Evolutionary conservation across 2,113 vertebrate genomes (phyloP), one percentile per base, ranked within the genome.

Genomic region (Asarcornis scutulata): DNA sequence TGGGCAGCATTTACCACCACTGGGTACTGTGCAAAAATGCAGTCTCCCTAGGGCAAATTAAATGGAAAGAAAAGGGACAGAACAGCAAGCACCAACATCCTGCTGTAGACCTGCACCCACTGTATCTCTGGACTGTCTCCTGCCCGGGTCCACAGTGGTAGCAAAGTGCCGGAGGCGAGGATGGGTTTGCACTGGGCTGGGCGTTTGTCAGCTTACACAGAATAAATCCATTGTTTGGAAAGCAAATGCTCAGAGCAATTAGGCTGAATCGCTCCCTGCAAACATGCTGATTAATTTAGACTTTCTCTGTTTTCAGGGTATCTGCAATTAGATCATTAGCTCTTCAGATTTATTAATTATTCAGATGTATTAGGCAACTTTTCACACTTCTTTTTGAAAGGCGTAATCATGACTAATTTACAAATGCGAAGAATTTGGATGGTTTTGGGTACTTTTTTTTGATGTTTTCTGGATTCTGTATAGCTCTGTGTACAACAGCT

Each of bases 261-360:
- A 97, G 86, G 22, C 86, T 92, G 93, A 96, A 92, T 94, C 1
- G 5, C 74, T 94, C 93, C 69, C 88, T 91, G 77, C 81, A 89
- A 93, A 85, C 74, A 89, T 0, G 0, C 88, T 85, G 91, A 85
- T 94, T 94, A 85, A 95, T 92, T 76, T 86, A 87, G 91, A 59
- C 55, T 85, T 89, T 42, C 83, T 96, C 48, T 96, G 86, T 82
- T 97, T 95, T 92, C 77, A 93, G 83, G 91, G 62, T 91, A 83
- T 95, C 74, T 89, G 92, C 93, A 96, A 96, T 96, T 96, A 96
- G 93, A 96, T 95, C 92, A 94, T 96, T 96, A 96, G 81, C 62
- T 91, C n/a, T 84, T 95, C 77, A 83, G 63, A 96, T 94, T 94
- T 97, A 93, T 96, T 96, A 95, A 97, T 96, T 93, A 94, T 96